Percentiles rank a stretch among this genome's conserved stretches.
Evolutionary conservation across 2,888 invertebrate species (phyloP).

Genomic region (Machimus rusticus): DNA sequence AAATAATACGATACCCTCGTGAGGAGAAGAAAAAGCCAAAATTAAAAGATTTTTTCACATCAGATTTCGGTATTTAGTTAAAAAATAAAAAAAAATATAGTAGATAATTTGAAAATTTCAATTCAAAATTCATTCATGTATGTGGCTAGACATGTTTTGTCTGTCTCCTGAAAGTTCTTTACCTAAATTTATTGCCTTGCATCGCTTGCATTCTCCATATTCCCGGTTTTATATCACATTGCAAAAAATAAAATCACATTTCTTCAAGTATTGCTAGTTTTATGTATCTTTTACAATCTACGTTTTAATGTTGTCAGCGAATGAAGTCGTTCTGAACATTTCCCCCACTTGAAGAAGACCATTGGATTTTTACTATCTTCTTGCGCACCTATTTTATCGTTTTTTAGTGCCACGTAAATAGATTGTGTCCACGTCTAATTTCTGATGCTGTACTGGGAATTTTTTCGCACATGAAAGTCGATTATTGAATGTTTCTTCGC

Average conservation of each 20-base stretch:
- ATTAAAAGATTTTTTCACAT: conserved; percentile 86
- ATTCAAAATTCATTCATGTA: conserved; percentile 12
- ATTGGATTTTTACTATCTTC: background rate
- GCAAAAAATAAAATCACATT: background rate
- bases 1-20: conserved; percentile 73
- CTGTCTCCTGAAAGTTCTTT: background rate
- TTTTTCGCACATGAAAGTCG: background rate
- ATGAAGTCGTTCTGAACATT: background rate
- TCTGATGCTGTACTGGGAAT: background rate
- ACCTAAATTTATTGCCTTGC: background rate
- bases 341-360: background rate
- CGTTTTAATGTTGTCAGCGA: background rate
- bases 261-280: conserved; percentile 1
- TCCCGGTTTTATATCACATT: background rate
- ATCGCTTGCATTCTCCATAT: background rate
- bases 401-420: background rate
- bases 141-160: conserved; percentile 19
- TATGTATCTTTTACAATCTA: background rate
- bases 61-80: conserved; percentile 77
- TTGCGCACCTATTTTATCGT: background rate
- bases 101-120: conserved; percentile 30
- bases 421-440: background rate
- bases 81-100: background rate
- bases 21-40: conserved; percentile 79
- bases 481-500: background rate